phyloP scores from a whole-genome alignment of 2,888 invertebrate genomes.

The Papilio gigon region DNA sequence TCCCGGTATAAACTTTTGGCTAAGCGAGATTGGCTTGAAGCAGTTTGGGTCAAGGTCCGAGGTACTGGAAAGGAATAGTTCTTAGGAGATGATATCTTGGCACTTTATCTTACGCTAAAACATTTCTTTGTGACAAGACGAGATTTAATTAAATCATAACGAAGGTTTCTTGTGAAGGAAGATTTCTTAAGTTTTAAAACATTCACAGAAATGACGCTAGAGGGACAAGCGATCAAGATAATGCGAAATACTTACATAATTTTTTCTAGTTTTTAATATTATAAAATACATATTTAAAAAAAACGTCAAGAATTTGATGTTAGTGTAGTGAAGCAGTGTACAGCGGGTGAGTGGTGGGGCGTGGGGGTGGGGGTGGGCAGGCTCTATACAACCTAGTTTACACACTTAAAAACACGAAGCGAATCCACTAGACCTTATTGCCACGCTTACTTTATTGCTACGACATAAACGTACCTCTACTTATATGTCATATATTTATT shows the following conservation, averaged over 20 bases:
- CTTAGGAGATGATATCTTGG: slow-evolving; percentile 76
- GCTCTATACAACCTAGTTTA: slow-evolving; percentile 60
- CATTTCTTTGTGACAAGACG: slow-evolving; percentile 43
- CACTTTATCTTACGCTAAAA: slow-evolving; percentile 78
- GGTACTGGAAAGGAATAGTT: slow-evolving; percentile 73
- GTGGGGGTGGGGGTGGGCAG: slow-evolving; percentile 56
- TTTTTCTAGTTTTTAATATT: slow-evolving; percentile 63
- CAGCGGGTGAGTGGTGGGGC: slow-evolving; percentile 61
- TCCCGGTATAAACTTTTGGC: slow-evolving; percentile 28
- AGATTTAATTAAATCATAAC: slow-evolving; percentile 12
- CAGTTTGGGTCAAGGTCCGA: slow-evolving; percentile 26
- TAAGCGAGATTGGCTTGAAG: slow-evolving; percentile 29
- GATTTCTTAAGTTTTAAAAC: slow-evolving; percentile 11
- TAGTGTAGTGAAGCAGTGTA: slow-evolving; percentile 74
- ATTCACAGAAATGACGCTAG: slow-evolving; percentile 45
- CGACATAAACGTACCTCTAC: slow-evolving; percentile 76
- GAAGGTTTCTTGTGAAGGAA: slow-evolving; percentile 12
- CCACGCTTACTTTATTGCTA: slow-evolving; percentile 81
- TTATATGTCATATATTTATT: slow-evolving; percentile 47
- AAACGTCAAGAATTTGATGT: slow-evolving; percentile 76
- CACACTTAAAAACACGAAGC: slow-evolving; percentile 69
- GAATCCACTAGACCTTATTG: slow-evolving; percentile 79
- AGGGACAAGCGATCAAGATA: slow-evolving; percentile 57
- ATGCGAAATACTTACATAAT: slow-evolving; percentile 59
- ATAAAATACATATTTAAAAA: slow-evolving; percentile 73